phyloP scores from a whole-genome alignment of 2,888 invertebrate species.

The Apamea monoglypha region DNA sequence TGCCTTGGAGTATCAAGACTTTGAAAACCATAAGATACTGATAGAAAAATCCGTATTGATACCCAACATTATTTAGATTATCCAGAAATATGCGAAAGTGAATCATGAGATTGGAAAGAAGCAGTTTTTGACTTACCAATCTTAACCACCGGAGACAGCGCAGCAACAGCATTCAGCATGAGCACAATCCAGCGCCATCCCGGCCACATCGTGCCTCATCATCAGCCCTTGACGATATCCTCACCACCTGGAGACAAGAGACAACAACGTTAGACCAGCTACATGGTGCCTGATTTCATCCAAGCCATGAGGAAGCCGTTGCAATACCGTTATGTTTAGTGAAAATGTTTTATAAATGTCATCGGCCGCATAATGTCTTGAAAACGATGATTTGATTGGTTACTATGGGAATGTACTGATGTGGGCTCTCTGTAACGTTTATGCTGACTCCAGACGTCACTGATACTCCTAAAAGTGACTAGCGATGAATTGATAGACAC shows the following conservation, averaged over 20 bases:
- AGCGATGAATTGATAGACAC: background rate
- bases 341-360: background rate
- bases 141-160: slow-evolving; percentile 92
- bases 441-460: background rate
- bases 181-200: slow-evolving; percentile 80
- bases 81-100: no score
- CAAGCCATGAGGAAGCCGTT: background rate
- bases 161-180: slow-evolving; percentile 81
- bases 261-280: slow-evolving; percentile 39
- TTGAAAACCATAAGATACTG: no score
- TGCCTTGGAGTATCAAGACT: no score
- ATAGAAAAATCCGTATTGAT: no score
- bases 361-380: background rate
- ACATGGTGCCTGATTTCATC: background rate
- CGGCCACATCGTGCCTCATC: slow-evolving; percentile 81
- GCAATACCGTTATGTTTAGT: background rate
- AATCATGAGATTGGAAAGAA: background rate
- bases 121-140: slow-evolving; percentile 64
- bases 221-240: slow-evolving; percentile 68
- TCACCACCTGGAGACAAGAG: slow-evolving; percentile 75
- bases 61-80: no score
- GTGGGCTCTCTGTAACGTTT: no score
- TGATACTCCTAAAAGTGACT: background rate
- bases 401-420: background rate
- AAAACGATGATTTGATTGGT: background rate